Conservation (phyloP, 2,888 invertebrate genomes). For the Teleogryllus oceanicus region DNA sequence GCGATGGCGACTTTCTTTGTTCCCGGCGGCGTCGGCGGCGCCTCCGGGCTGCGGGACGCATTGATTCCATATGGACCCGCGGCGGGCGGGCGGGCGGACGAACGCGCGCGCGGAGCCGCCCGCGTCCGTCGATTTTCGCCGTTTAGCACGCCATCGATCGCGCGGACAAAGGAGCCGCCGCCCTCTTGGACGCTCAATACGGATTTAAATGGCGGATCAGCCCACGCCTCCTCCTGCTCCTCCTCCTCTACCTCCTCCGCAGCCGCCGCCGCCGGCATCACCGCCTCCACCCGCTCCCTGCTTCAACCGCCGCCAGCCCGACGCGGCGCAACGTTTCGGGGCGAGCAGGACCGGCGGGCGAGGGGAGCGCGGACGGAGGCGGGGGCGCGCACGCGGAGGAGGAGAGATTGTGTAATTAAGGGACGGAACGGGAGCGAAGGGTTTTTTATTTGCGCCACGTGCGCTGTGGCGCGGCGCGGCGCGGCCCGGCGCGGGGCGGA, state of each 20-base stretch:
- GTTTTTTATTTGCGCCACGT: slow-evolving; percentile 23
- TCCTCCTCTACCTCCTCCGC: background rate
- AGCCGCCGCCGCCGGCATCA: background rate
- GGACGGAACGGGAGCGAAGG: slow-evolving; percentile 18
- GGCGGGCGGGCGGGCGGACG: too few species aligned
- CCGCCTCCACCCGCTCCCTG: background rate
- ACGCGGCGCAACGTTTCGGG: background rate
- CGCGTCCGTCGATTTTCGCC: background rate
- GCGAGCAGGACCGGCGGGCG: slow-evolving; percentile 28
- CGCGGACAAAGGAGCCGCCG: background rate
- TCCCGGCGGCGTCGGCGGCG: background rate
- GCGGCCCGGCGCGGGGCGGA: slow-evolving; percentile 24
- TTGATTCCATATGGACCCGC: slow-evolving; percentile 6
- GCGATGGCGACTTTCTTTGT: background rate
- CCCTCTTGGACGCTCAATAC: slow-evolving; percentile 1
- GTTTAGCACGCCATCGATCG: slow-evolving; percentile 9
- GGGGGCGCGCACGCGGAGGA: slow-evolving; percentile 34
- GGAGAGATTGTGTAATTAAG: slow-evolving; percentile 2
- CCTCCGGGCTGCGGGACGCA: background rate
- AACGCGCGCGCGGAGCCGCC: background rate
- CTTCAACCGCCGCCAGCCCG: slow-evolving; percentile 12
- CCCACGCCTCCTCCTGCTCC: background rate
- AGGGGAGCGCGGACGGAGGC: slow-evolving; percentile 34
- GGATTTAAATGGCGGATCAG: slow-evolving; percentile 18
- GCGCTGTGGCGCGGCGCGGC: slow-evolving; percentile 27